Percentiles rank a stretch among this genome's conserved stretches.
These are phyloP conservation scores for Malurus melanocephalus DNA, from an alignment of 2,113 vertebrate genomes.

Conservation along the genomic window DNA sequence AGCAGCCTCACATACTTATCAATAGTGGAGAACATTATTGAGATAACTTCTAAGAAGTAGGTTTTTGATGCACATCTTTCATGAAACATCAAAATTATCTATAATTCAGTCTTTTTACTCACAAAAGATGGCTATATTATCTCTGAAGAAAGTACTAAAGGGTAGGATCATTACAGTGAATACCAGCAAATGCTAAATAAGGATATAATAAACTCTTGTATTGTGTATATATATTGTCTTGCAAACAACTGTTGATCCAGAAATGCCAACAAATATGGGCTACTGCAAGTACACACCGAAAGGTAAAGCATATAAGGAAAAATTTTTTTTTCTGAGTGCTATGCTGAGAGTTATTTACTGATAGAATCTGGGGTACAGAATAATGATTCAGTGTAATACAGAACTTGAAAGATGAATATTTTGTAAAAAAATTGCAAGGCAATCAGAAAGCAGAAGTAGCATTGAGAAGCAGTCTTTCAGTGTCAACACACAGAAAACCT, in stretches of 20 bases:
- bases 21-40: not conserved
- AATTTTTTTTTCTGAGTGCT: not conserved
- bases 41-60: not conserved
- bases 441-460: not conserved
- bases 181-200: not conserved
- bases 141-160: not conserved
- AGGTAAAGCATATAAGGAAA: not conserved
- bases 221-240: not conserved
- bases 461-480: not conserved
- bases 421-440: not conserved
- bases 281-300: not conserved
- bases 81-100: not conserved
- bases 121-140: not conserved
- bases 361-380: not conserved
- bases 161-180: not conserved
- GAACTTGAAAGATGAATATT: not conserved
- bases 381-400: not conserved
- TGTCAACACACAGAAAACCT: not conserved
- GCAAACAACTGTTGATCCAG: not conserved
- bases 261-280: not conserved
- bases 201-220: not conserved
- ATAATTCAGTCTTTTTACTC: not conserved
- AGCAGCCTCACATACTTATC: not conserved
- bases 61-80: not conserved
- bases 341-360: not conserved